Percentiles rank a stretch among this genome's conserved stretches.
Evolutionary conservation across 1,140 invertebrate genomes (phyloP).

Genomic region (Lepidurus apus): DNA sequence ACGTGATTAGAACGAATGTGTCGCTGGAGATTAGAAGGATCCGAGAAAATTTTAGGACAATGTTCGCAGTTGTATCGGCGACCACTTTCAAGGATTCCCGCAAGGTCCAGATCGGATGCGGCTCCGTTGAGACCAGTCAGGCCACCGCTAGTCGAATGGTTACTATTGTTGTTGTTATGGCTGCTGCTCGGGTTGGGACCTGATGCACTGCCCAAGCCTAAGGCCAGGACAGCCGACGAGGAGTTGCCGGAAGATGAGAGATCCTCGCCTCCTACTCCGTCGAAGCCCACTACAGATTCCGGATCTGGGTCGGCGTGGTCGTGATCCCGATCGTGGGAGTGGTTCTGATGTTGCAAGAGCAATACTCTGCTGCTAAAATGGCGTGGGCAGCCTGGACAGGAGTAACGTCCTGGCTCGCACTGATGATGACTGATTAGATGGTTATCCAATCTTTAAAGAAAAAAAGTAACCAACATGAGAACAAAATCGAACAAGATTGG

Average conservation of each 20-base stretch:
- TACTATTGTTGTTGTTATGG: background rate
- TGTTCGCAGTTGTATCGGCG: conserved; percentile 83
- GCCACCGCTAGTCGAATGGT: background rate
- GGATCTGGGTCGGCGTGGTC: background rate
- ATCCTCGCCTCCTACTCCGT: conserved; percentile 49
- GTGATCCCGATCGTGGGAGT: conserved; percentile 57
- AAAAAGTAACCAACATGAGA: background rate
- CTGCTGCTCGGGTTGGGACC: background rate
- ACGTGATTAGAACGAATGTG: conserved; percentile 75
- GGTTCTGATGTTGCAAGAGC: conserved; percentile 72
- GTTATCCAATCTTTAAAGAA: conserved; percentile 63
- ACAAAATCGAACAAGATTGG: background rate
- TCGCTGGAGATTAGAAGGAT: conserved; percentile 90
- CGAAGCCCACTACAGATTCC: conserved; percentile 52
- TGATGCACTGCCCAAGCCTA: conserved; percentile 15
- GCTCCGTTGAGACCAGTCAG: background rate
- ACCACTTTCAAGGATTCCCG: background rate
- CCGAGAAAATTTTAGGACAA: conserved; percentile 88
- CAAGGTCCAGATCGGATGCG: background rate
- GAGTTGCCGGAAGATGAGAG: conserved; percentile 17
- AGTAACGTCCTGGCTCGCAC: conserved; percentile 67
- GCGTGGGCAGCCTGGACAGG: conserved; percentile 75
- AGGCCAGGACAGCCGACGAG: conserved; percentile 12
- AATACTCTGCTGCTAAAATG: conserved; percentile 75
- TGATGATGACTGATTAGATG: conserved; percentile 70